Evolutionary conservation across 2,888 invertebrate species (phyloP), one percentile per base, ranked within the genome.

Genomic region (Troglohyphantes excavatus): DNA sequence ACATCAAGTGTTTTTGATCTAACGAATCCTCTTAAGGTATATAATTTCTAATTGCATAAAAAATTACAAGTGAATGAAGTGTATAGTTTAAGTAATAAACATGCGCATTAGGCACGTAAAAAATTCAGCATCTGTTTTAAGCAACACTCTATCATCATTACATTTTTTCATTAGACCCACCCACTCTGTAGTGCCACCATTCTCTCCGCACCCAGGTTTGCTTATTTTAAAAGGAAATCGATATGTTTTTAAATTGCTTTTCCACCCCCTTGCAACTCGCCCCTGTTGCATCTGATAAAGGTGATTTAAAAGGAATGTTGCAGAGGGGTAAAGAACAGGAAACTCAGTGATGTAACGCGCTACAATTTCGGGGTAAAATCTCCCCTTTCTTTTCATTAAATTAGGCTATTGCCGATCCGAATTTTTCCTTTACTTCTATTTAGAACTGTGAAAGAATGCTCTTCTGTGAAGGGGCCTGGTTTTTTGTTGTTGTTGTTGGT

Each of bases 161-260:
- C 27, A 27, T 78, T 63, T 23, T 63, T 63, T 23, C 63, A 63
- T 78, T 43, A 26, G 27, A n/a, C 19, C 33, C 33, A 26, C 33
- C 27, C 3, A 1, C 33, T 68, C 26, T 23, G 65, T 65, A 19
- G 26, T 17, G 65, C 0, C n/a, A 61, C 5, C n/a, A 33, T 19
- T 29, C 68, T 65, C 19, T 68, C 33, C 19, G 11, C 5, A 21
- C 76, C 46, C 39, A 33, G 39, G 33, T 46, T 43, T 73, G 83
- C 86, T 78, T 79, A 79, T 82, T 88, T 88, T 82, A 88, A n/a
- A 88, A 88, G 82, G 68, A 76, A 88, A 88, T 88, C 88, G 76
- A 88, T 88, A 67, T 29, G 27, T 82, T 88, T 88, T 88, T 75
- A 88, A 88, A 88, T 88, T 82, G 76, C 88, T 88, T 88, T 87